Evolutionary conservation across 1,140 invertebrate genomes (phyloP), one percentile per base, ranked within the genome.

Genomic region (Eulimnadia texana): DNA sequence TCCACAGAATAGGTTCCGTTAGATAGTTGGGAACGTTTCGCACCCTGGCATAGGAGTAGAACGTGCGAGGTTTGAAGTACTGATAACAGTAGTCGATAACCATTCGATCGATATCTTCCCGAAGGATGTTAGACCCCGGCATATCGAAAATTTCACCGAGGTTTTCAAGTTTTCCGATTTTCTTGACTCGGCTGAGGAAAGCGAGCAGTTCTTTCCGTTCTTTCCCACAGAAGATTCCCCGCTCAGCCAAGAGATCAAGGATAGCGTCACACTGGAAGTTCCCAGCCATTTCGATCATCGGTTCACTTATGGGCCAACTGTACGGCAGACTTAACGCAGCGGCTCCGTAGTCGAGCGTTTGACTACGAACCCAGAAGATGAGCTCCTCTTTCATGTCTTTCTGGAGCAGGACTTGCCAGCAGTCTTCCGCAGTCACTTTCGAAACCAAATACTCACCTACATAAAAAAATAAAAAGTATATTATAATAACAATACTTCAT

Each of bases 231-330:
- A 57, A 57, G 6, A 57, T 29, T 13, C 55, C 55, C 19, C 33
- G 55, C 13, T 28, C 33, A 10, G 55, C 55, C 19, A 57, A 33
- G 22, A 57, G 16, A n/a, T 57, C 33, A 9, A 57, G 29, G 1
- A 57, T 27, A 1, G 55, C 22, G 3, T 57, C 55, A 10, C 55
- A 6, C 10, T 27, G 25, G 55, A 20, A 57, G 13, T 57, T 20
- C 11, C 27, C 23, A 19, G 55, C 55, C 55, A 57, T 57, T 19
- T 57, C 55, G 25, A 57, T 27, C 55, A 57, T 57, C 16, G 13
- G 27, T 20, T 33, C 33, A 33, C 16, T 57, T 13, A 57, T 57
- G 27, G 55, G 55, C 55, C 55, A 57, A 3, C 16, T 57, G 28
- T 57, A 57, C 29, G 55, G 55, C 11, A 57, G 20, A 57, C 28